Conservation (phyloP, 2,888 invertebrate species). For the Biston betularia region DNA sequence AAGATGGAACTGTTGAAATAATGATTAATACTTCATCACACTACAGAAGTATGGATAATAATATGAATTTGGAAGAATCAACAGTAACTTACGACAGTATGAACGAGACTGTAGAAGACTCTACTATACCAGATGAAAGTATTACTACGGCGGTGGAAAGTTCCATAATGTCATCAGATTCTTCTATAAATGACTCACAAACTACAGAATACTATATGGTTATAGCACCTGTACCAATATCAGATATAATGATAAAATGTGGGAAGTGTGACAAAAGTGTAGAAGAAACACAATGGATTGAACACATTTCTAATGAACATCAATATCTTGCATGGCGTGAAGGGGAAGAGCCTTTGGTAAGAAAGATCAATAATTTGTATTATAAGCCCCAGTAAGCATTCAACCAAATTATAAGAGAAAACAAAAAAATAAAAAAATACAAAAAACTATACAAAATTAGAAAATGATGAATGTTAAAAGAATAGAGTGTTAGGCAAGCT, state of each 20-base stretch:
- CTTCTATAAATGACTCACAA: constrained; percentile 2
- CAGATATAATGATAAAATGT: constrained; percentile 41
- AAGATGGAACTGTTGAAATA: constrained; percentile 3
- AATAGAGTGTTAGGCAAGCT: too few relatives aligned
- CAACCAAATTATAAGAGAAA: too few relatives aligned
- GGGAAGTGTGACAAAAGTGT: constrained; percentile 49
- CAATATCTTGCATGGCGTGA: constrained; percentile 59
- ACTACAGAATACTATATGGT: constrained; percentile 3
- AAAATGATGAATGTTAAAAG: too few relatives aligned
- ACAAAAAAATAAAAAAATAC: too few relatives aligned
- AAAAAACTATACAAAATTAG: too few relatives aligned
- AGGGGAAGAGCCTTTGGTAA: constrained; percentile 50
- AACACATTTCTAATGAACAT: constrained; percentile 54
- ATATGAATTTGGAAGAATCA: neutral
- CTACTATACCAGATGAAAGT: constrained; percentile 1
- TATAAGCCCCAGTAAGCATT: neutral
- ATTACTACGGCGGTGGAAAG: neutral
- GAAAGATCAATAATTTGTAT: constrained; percentile 11
- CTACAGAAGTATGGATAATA: neutral
- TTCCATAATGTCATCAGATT: constrained; percentile 3
- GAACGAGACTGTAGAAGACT: neutral
- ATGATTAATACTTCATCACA: neutral
- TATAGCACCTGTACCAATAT: constrained; percentile 7
- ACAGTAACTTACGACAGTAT: neutral
- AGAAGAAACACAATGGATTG: constrained; percentile 45